phyloP scores from a whole-genome alignment of 2,888 invertebrate genomes.

The Seira ritae region DNA sequence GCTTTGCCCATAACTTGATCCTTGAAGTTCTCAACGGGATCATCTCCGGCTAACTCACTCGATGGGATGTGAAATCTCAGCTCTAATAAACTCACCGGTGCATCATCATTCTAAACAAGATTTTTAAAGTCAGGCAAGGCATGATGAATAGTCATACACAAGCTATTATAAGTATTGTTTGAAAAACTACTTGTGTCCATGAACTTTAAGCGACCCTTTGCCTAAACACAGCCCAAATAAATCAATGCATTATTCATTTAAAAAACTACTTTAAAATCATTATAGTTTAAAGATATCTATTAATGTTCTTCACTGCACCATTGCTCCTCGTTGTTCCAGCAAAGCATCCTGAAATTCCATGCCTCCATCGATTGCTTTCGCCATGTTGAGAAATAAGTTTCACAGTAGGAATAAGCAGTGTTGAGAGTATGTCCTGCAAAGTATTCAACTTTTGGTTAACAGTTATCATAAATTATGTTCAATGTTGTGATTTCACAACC shows the following conservation, averaged over 20 bases:
- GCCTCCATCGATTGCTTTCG: conserved; percentile 53
- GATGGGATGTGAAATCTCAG: conserved; percentile 98
- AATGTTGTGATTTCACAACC: too few species aligned
- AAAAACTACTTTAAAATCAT: too few species aligned
- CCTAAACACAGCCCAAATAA: conserved; percentile 79
- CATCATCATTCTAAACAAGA: conserved; percentile 92
- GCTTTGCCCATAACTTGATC: conserved; percentile 98
- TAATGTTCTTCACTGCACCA: conserved; percentile 82
- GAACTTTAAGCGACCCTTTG: conserved; percentile 92
- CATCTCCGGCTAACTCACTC: conserved; percentile 90
- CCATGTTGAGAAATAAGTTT: too few species aligned
- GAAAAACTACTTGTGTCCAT: conserved; percentile 91
- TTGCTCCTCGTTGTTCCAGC: conserved; percentile 89
- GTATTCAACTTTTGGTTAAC: too few species aligned
- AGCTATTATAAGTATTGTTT: neutral
- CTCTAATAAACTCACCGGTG: conserved; percentile 96
- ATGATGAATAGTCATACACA: conserved; percentile 15
- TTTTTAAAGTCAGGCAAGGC: neutral
- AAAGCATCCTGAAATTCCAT: conserved; percentile 91
- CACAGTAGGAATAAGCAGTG: too few species aligned
- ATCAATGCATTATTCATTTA: too few species aligned
- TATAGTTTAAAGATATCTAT: too few species aligned
- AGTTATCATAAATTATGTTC: too few species aligned
- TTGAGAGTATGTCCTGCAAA: too few species aligned
- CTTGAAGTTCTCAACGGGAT: conserved; percentile 98